These are phyloP conservation scores for Rhipidura dahli DNA, from an alignment of 2,113 vertebrate genomes.

Conservation along the genomic window DNA sequence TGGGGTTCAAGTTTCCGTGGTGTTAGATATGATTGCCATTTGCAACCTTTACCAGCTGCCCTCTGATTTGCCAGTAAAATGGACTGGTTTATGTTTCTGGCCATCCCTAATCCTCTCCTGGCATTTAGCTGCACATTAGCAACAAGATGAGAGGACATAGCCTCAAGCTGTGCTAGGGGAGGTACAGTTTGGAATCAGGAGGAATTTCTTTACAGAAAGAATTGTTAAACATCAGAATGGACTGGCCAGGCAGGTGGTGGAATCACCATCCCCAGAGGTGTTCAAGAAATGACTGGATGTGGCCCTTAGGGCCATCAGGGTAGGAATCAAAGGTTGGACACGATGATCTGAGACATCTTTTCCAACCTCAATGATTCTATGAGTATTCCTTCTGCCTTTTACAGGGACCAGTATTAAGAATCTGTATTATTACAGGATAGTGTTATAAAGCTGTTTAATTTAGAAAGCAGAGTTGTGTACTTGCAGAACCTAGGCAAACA, in stretches of 20 bases:
- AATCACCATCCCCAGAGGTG: background rate
- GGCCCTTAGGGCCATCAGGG: background rate
- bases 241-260: background rate
- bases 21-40: background rate
- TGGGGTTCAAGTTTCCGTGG: background rate
- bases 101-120: background rate
- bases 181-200: background rate
- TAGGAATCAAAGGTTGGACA: background rate
- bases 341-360: background rate
- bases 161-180: background rate
- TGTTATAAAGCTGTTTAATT: background rate
- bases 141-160: background rate
- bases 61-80: background rate
- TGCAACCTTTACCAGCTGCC: background rate
- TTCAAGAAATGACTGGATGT: background rate
- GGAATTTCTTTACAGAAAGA: background rate
- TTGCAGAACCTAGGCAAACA: background rate
- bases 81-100: background rate
- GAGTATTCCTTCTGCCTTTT: background rate
- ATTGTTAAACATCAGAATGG: background rate
- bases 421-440: background rate
- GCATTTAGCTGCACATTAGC: accelerated
- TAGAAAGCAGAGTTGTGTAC: background rate
- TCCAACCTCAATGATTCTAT: background rate
- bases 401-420: background rate